Evolutionary conservation across 2,113 vertebrate species (phyloP), one percentile per base, ranked within the genome.

Genomic region (Psittacara wagleri): DNA sequence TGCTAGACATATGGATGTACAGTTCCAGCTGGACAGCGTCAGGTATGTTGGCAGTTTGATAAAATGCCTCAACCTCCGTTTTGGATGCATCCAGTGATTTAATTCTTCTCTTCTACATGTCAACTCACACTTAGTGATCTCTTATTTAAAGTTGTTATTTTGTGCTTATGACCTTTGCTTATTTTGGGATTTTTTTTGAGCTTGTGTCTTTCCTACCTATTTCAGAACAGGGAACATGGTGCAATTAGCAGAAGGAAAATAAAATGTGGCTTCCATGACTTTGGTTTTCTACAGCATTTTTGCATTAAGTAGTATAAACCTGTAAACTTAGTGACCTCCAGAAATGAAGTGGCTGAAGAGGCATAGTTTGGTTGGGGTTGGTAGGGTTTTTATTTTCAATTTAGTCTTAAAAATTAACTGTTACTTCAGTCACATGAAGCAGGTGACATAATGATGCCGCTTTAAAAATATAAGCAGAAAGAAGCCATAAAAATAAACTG

Each of bases 11-110:
- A 98, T 99, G 96, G 98, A 98, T 49, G 97, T 98, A 1, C 99
- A 99, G 95, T 98, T 99, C 43, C 98, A 99, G 49, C 98, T 99
- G 63, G 98, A 99, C 92, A 98, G 98, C 27, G 97, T 99, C 98
- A 99, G 98, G 99, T 99, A 98, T 76, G 63, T 44, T 49, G 27
- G 14, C 46, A 67, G 25, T 62, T 43, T 8, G 37, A 31, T 51
- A 49, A 55, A 82, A 28, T 69, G 48, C 37, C n/a, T 81, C 57
- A 39, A 39, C 41, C 14, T 81, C 49, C 22, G 15, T 70, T 72
- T 24, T 74, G 27, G 37, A 48, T 93, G 41, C 25, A 33, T 68
- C 52, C 46, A 52, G 18, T 29, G 23, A 37, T 46, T 84, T 46
- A 39, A 25, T 70, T 31, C 15, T 64, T 46, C 5, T 64, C 24